Conservation (phyloP, 2,888 invertebrate species). For the Zhuqinia jingwanae region DNA sequence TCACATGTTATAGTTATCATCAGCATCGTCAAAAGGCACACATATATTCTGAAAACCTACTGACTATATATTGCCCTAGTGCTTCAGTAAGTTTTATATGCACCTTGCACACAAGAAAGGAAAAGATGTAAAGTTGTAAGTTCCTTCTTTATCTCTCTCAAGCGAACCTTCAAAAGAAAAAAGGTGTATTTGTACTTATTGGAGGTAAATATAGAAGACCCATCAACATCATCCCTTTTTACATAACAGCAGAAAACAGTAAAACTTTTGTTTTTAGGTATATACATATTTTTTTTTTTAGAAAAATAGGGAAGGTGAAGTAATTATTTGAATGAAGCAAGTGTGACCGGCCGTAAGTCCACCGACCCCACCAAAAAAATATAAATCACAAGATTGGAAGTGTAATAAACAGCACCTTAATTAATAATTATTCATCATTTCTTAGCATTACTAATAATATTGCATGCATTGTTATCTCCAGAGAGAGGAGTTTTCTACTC, state of each 20-base stretch:
- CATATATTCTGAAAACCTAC: too few species aligned
- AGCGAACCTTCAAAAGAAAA: constrained; percentile 7
- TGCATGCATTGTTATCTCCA: too few species aligned
- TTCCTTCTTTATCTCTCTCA: constrained; percentile 51
- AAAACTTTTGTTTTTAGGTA: too few species aligned
- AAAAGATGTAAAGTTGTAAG: constrained; percentile 55
- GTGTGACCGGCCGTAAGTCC: constrained; percentile 64
- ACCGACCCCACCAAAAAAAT: constrained; percentile 54
- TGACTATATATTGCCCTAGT: constrained; percentile 51
- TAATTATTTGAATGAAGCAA: constrained; percentile 49
- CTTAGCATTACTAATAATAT: too few species aligned
- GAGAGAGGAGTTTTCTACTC: too few species aligned
- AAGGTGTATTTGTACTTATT: constrained; percentile 18
- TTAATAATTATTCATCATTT: too few species aligned
- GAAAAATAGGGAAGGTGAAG: constrained; percentile 33
- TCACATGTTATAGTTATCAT: not conserved
- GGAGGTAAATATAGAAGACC: too few species aligned
- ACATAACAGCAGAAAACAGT: constrained; percentile 21
- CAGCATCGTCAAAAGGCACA: not conserved
- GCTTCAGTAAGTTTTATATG: constrained; percentile 56
- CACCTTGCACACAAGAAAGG: constrained; percentile 20
- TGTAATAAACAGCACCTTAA: too few species aligned
- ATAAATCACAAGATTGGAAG: not conserved
- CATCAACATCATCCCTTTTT: constrained; percentile 39
- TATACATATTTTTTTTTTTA: not conserved